Evolutionary conservation across 2,888 invertebrate species (phyloP).

Genomic region (Glomeris marginata): DNA sequence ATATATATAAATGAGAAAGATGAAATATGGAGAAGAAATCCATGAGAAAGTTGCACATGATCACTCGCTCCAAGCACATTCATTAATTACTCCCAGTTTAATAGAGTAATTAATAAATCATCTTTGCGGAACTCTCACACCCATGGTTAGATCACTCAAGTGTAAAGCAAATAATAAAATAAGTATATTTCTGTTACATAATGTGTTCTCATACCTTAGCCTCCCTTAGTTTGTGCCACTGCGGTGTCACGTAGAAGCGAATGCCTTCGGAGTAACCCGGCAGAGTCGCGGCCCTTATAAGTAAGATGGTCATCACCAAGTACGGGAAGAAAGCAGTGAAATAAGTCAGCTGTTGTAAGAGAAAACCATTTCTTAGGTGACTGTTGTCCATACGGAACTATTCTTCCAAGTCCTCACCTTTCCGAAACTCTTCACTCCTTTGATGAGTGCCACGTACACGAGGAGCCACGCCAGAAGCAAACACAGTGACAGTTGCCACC

Average conservation of each 20-base stretch:
- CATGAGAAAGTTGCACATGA: too few relatives aligned
- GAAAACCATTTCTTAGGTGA: neutral
- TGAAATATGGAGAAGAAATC: too few relatives aligned
- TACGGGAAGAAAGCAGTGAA: conserved; percentile 63
- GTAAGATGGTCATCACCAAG: conserved; percentile 54
- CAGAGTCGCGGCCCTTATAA: conserved; percentile 60
- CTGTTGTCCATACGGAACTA: neutral
- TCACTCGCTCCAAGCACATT: too few relatives aligned
- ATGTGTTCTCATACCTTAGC: conserved; percentile 39
- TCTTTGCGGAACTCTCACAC: too few relatives aligned
- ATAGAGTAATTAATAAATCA: too few relatives aligned
- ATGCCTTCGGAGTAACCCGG: conserved; percentile 65
- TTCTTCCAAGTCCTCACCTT: conserved; percentile 41
- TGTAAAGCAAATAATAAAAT: too few relatives aligned
- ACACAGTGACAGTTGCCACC: conserved; percentile 52
- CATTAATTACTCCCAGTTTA: too few relatives aligned
- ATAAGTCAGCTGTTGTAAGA: conserved; percentile 47
- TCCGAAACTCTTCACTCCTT: conserved; percentile 64
- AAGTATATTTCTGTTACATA: too few relatives aligned
- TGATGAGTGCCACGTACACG: conserved; percentile 59
- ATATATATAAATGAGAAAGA: too few relatives aligned
- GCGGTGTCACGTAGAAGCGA: conserved; percentile 60
- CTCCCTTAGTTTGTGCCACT: conserved; percentile 54
- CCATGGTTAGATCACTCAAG: too few relatives aligned
- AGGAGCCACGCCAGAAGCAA: conserved; percentile 62